phyloP scores from a whole-genome alignment of 1,140 invertebrate genomes.

The Oryctes rhinoceros region DNA sequence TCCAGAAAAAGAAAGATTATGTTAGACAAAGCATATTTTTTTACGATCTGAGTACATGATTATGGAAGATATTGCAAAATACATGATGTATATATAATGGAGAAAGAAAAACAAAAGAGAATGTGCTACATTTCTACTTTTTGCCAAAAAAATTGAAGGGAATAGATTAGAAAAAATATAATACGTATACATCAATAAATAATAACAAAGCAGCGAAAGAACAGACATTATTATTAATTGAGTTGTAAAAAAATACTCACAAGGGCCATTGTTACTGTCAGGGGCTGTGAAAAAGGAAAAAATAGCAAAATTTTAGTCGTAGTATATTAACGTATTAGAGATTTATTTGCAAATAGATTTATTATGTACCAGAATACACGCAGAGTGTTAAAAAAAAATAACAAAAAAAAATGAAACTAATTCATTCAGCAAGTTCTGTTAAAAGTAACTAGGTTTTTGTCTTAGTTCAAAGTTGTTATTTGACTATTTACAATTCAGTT shows the following conservation, averaged over 20 bases:
- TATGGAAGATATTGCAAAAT: no score
- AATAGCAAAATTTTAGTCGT: slow-evolving; percentile 42
- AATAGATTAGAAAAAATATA: no score
- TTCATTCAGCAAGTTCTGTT: not conserved
- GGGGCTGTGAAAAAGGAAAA: slow-evolving; percentile 72
- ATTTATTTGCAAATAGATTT: not conserved
- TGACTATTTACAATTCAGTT: no score
- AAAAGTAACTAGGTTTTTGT: no score
- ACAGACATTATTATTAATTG: slow-evolving; percentile 32
- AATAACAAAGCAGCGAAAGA: not conserved
- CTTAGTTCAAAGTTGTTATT: no score
- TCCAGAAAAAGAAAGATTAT: not conserved
- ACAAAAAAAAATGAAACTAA: slow-evolving; percentile 23
- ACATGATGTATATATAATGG: no score
- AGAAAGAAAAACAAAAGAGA: no score
- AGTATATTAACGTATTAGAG: slow-evolving; percentile 18
- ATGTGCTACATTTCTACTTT: no score
- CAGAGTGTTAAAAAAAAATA: slow-evolving; percentile 2
- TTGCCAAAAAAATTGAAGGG: no score
- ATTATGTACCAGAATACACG: not conserved
- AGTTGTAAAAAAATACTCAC: slow-evolving; percentile 73
- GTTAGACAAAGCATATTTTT: not conserved
- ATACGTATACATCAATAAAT: no score
- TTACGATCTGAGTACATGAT: no score
- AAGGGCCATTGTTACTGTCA: slow-evolving; percentile 83